Base-by-base conservation (phyloP, 2,797 vertebrate species). In the Columba guinea region DNA sequence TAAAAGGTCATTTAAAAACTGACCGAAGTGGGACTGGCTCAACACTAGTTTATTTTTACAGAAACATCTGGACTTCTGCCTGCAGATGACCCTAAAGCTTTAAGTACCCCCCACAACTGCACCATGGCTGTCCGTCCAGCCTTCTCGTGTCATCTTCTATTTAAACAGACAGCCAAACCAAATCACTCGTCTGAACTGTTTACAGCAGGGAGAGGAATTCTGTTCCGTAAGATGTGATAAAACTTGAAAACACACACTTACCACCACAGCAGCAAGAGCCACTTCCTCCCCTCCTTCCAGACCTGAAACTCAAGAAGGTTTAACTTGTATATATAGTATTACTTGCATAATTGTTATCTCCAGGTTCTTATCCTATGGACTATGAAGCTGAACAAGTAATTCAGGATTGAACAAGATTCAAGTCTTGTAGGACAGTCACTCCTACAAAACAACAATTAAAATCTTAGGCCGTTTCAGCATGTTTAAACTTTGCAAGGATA, bases 221-320 rank as follows among this genome's bases (percentile, higher is more conserved):
- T 58, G 4, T 39, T 84, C 41, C 53, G 15, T 64, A 91, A 94
- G 10, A 44, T 53, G 22, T 44, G 69, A 74, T 74, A 90, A 65
- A 69, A 73, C 73, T 46, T 70, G 39, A 51, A 86, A 84, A 92
- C 32, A 83, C 75, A 87, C 49, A 27, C 87, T 93, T 68, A 96
- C 94, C 37, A 71, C 73, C 37, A 74, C 92, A 52, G 94, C 92
- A 76, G 94, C 95, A 78, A 96, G 87, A 80, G 88, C 93, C 27
- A 71, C 69, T 79, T 97, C 96, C 49, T 94, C 92, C 28, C 41
- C 44, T 95, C 83, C 87, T 91, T 12, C 69, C 49, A 97, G 89
- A 89, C 75, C 97, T 97, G 94, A 49, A 60, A 91, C 9, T 53
- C 80, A 78, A 51, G 58, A 82, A 87, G 74, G 48, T 22, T 6